Evolutionary conservation across 2,888 invertebrate genomes (phyloP).

Genomic region (Sabellastarte sp.): DNA sequence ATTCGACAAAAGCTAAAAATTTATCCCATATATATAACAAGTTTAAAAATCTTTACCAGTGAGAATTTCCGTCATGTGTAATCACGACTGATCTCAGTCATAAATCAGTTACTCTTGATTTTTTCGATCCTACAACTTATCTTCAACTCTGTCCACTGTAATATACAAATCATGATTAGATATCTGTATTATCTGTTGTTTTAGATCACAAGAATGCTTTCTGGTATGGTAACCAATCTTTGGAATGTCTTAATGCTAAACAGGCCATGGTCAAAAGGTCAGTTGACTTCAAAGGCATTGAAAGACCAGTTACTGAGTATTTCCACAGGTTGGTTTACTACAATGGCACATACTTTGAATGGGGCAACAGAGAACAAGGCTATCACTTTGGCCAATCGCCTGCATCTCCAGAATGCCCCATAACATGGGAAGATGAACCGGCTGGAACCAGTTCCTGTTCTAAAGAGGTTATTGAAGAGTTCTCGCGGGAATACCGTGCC

Average conservation of each 20-base stretch:
- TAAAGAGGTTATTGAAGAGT: neutral
- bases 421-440: conserved; percentile 11
- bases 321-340: neutral
- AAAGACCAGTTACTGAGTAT: neutral
- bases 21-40: too few species aligned
- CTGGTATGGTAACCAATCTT: conserved; percentile 12
- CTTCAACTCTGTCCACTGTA: too few species aligned
- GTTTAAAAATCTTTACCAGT: too few species aligned
- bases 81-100: too few species aligned
- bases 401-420: conserved; percentile 2
- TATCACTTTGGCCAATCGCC: conserved; percentile 6
- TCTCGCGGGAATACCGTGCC: conserved; percentile 7
- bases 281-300: neutral
- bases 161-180: too few species aligned
- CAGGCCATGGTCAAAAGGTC: neutral
- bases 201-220: conserved; percentile 1
- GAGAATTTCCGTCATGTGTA: too few species aligned
- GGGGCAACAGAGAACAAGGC: conserved; percentile 7
- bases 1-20: too few species aligned
- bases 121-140: too few species aligned
- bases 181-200: too few species aligned
- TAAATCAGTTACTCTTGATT: too few species aligned
- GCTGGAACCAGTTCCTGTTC: conserved; percentile 6
- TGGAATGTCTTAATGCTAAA: conserved; percentile 5
- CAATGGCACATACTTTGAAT: too few species aligned